These are phyloP conservation scores for Ips typographus DNA, from an alignment of 1,140 invertebrate species.

Conservation along the genomic window DNA sequence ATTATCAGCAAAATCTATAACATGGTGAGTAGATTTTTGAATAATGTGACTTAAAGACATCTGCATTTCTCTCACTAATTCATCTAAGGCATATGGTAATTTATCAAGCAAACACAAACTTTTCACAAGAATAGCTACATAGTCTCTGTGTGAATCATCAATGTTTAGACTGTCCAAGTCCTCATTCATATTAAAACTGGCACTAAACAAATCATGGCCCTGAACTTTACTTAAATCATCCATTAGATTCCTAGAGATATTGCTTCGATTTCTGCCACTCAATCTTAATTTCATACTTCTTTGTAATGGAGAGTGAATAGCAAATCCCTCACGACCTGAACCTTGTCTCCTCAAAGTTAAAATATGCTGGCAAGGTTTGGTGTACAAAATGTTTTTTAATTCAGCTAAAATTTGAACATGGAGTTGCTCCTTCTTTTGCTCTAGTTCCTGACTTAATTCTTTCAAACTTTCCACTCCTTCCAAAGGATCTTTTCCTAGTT, in stretches of 20 bases:
- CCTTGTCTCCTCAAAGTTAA: slow-evolving; percentile 61
- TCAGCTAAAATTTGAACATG: slow-evolving; percentile 72
- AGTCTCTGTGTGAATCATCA: slow-evolving; percentile 69
- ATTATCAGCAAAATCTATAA: slow-evolving; percentile 59
- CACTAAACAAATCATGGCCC: slow-evolving; percentile 31
- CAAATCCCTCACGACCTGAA: slow-evolving; percentile 57
- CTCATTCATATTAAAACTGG: slow-evolving; percentile 58
- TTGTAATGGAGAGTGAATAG: slow-evolving; percentile 55
- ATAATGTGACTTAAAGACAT: slow-evolving; percentile 76
- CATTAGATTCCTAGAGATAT: slow-evolving; percentile 53
- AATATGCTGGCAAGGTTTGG: slow-evolving; percentile 62
- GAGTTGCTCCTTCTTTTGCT: slow-evolving; percentile 71
- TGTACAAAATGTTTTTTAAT: slow-evolving; percentile 73
- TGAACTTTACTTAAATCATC: slow-evolving; percentile 46
- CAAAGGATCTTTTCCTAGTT: slow-evolving; percentile 69
- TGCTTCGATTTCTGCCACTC: slow-evolving; percentile 55
- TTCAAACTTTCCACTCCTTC: slow-evolving; percentile 79
- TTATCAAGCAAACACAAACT: slow-evolving; percentile 83
- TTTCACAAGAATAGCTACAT: slow-evolving; percentile 81
- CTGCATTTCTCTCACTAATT: slow-evolving; percentile 79
- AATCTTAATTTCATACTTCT: slow-evolving; percentile 57
- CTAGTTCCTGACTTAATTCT: slow-evolving; percentile 73
- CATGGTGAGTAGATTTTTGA: slow-evolving; percentile 71
- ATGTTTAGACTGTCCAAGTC: slow-evolving; percentile 64
- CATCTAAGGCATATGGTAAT: slow-evolving; percentile 81